Percentiles rank a stretch among this genome's conserved stretches.
Conservation (phyloP, 2,888 invertebrate species). For the Drosophila lacicola region DNA sequence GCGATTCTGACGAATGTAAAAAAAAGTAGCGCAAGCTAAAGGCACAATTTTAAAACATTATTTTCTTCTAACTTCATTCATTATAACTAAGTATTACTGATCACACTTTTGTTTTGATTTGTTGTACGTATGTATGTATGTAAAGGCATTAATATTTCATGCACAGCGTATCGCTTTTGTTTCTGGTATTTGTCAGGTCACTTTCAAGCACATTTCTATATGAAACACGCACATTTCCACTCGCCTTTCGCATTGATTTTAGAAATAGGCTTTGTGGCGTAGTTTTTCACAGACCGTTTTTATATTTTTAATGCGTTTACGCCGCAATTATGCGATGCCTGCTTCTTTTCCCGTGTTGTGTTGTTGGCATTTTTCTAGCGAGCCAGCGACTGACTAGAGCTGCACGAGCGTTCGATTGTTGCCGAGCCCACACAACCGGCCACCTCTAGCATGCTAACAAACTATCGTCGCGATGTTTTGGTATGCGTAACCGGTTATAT, state of each 20-base stretch:
- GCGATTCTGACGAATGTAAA: conserved; percentile 53
- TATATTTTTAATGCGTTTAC: conserved; percentile 46
- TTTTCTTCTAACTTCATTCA: conserved; percentile 23
- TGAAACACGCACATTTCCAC: conserved; percentile 44
- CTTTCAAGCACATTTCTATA: conserved; percentile 39
- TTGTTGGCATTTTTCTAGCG: conserved; percentile 74
- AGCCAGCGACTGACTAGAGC: conserved; percentile 53
- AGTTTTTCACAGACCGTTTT: conserved; percentile 50
- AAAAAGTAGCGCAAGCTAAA: conserved; percentile 41
- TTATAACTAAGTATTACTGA: conserved; percentile 19
- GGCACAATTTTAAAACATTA: conserved; percentile 27
- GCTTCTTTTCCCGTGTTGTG: conserved; percentile 56
- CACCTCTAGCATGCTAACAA: conserved; percentile 54
- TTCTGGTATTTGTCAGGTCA: conserved; percentile 51
- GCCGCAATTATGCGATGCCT: conserved; percentile 60
- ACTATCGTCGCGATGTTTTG: conserved; percentile 54
- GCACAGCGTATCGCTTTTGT: conserved; percentile 19
- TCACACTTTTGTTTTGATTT: conserved; percentile 50
- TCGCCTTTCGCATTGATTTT: conserved; percentile 39
- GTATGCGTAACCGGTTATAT: conserved; percentile 63
- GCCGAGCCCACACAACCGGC: conserved; percentile 40
- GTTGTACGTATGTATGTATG: conserved; percentile 9
- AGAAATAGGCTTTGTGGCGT: conserved; percentile 20
- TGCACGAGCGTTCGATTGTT: conserved; percentile 40
- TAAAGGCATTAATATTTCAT: conserved; percentile 27